These are phyloP conservation scores for Hydrochoerus hydrochaeris DNA, from an alignment of 2,113 vertebrate species.

Conservation along the genomic window DNA sequence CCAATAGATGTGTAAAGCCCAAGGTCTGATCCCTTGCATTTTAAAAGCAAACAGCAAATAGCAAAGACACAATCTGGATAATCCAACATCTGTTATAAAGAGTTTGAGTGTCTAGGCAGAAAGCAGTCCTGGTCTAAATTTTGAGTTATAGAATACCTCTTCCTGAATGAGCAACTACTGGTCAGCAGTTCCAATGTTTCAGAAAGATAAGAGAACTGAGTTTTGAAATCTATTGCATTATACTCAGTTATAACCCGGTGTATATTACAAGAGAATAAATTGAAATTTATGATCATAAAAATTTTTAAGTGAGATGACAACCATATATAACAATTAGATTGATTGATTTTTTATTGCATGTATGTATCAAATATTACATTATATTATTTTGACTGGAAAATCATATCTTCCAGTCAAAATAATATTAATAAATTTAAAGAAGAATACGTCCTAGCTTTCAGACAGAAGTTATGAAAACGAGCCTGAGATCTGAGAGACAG, in stretches of 20 bases:
- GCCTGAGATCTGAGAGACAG: background rate
- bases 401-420: too few relatives aligned
- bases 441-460: background rate
- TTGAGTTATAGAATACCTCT: background rate
- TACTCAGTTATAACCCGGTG: background rate
- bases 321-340: background rate
- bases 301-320: background rate
- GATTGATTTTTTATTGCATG: background rate
- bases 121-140: background rate
- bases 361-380: background rate
- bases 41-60: background rate
- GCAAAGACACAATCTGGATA: background rate
- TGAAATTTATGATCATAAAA: background rate
- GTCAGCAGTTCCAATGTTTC: background rate
- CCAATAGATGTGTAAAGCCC: background rate
- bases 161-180: background rate
- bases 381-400: background rate
- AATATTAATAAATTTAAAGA: too few relatives aligned
- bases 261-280: background rate
- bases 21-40: background rate
- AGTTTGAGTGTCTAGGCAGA: background rate
- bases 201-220: background rate
- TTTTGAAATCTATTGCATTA: background rate
- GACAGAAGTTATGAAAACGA: background rate
- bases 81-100: background rate